These are phyloP conservation scores for Leptinotarsa juncta DNA, from an alignment of 2,888 invertebrate genomes.

Conservation along the genomic window DNA sequence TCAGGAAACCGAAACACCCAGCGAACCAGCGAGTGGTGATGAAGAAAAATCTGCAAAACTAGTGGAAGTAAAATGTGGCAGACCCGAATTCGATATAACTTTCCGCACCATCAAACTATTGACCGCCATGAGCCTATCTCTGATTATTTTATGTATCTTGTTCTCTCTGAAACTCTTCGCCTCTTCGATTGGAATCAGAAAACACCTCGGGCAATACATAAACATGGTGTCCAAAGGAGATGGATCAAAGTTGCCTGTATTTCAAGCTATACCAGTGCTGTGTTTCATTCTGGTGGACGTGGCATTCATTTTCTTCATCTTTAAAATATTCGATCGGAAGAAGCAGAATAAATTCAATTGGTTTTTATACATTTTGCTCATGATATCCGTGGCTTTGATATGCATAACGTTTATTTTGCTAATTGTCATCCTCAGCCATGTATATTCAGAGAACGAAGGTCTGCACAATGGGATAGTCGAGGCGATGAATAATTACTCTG, in stretches of 20 bases:
- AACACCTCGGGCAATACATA: constrained; percentile 59
- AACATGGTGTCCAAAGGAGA: constrained; percentile 61
- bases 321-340: constrained; percentile 51
- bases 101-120: constrained; percentile 54
- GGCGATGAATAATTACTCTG: constrained; percentile 71
- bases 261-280: constrained; percentile 52
- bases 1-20: neutral
- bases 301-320: constrained; percentile 50
- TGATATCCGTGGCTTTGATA: constrained; percentile 46
- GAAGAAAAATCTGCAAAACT: constrained; percentile 3
- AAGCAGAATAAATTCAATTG: constrained; percentile 49
- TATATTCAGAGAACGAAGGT: constrained; percentile 52
- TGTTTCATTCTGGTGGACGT: constrained; percentile 54
- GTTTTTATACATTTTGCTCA: constrained; percentile 52
- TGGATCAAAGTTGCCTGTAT: constrained; percentile 56
- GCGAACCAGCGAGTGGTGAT: neutral
- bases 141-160: constrained; percentile 49
- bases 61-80: constrained; percentile 53
- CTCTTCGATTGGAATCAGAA: constrained; percentile 53
- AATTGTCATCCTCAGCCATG: constrained; percentile 55
- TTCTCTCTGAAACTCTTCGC: constrained; percentile 54
- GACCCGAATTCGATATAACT: constrained; percentile 53
- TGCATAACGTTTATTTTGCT: constrained; percentile 50
- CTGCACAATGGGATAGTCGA: constrained; percentile 69
- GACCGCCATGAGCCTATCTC: constrained; percentile 41